phyloP scores from a whole-genome alignment of 2,113 vertebrate genomes.

The Petrocephalus microphthalmus region DNA sequence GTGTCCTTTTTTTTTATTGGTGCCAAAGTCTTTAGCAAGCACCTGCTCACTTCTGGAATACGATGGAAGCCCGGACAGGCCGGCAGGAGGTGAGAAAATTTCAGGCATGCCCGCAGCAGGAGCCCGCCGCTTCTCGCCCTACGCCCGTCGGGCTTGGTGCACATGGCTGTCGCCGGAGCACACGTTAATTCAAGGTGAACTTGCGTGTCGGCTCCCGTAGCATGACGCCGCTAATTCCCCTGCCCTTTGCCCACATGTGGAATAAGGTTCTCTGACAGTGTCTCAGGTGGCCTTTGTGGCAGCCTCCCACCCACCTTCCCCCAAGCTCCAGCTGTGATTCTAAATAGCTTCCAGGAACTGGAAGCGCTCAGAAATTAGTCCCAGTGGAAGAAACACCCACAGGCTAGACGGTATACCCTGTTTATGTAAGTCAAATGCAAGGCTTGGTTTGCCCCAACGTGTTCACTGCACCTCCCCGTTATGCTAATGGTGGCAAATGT shows the following conservation, averaged over 20 bases:
- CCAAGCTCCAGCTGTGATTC: not conserved
- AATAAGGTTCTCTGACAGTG: not conserved
- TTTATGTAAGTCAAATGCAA: not conserved
- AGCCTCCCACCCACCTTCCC: not conserved
- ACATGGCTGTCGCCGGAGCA: not conserved
- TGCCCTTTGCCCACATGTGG: not conserved
- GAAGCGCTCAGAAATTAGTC: not conserved
- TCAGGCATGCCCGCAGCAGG: not conserved
- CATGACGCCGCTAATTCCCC: not conserved
- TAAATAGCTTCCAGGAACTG: constrained; percentile 1
- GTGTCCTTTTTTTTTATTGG: not conserved
- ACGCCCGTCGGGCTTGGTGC: not conserved
- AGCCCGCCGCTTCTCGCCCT: not conserved
- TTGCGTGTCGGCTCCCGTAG: not conserved
- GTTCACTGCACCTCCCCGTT: not conserved
- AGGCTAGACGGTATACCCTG: not conserved
- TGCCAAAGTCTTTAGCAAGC: not conserved
- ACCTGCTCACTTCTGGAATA: not conserved
- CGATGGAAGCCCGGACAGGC: not conserved
- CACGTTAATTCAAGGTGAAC: not conserved
- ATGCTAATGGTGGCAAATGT: not conserved
- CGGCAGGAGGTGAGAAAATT: not conserved
- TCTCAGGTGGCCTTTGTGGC: too few relatives aligned
- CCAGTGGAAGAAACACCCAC: not conserved
- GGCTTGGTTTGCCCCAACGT: not conserved